Evolutionary conservation across 2,113 vertebrate genomes (phyloP), one percentile per base, ranked within the genome.

Genomic region (Rhipidura dahli): DNA sequence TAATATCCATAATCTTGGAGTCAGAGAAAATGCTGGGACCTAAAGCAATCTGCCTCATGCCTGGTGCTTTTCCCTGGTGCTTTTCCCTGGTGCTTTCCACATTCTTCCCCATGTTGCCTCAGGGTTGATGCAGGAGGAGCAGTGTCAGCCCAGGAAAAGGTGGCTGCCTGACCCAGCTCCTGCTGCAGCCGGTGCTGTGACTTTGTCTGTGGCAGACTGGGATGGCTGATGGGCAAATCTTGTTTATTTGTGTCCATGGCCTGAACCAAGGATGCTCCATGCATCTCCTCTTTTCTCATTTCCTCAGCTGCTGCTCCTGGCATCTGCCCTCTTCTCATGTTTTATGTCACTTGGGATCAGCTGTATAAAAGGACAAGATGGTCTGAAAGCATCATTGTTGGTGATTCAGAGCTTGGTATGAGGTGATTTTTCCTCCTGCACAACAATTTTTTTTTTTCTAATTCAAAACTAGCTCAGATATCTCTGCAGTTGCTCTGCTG

Each of bases 81-180:
- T 76, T 75, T 76, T 84, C 24, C 37, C 53, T 51, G n/a, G 15
- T 49, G 27, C 12, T 86, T 19, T 33, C 73, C 20, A 2, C 13
- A 1, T 70, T 81, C 13, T 66, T 37, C 39, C n/a, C 60, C 3
- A 0, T 0, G 0, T 12, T 49, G 53, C 49, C 33, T 65, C 9
- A 8, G 60, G 45, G 22, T 0, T 87, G 50, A 10, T n/a, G 4
- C 0, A 4, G 37, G 22, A 70, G 30, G 31, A 87, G 5, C 37
- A 18, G 44, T 45, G 45, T 31, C 72, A 87, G 51, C 47, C 57
- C 65, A n/a, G 47, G 39, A 57, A 49, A 40, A 66, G 17, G 9
- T 1, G 1, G 9, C 12, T 91, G n/a, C 40, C 14, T 13, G 9
- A 6, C 60, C 54, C 40, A 86, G 53, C 30, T 49, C 53, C 23